A percentile compares a stretch with the other conserved stretches of the same genome.
Conservation (phyloP, 2,113 vertebrate species). For the Lophotis ruficrista region DNA sequence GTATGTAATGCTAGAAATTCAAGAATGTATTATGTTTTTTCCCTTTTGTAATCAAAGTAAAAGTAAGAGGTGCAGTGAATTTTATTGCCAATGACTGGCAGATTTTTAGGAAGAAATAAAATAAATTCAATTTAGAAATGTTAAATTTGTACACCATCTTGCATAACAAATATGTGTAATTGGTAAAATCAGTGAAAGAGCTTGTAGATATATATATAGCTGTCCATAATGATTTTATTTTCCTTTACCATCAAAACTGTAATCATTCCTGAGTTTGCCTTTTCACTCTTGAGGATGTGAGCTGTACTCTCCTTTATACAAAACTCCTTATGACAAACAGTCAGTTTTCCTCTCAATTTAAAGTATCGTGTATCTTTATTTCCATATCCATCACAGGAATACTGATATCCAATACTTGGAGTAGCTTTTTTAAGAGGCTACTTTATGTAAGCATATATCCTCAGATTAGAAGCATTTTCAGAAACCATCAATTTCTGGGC, state of each 20-base stretch:
- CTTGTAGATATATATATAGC: too few relatives aligned
- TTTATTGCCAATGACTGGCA: not conserved
- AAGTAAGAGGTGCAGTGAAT: not conserved
- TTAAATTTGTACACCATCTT: not conserved
- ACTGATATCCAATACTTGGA: not conserved
- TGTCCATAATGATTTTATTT: not conserved
- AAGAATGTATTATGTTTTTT: not conserved
- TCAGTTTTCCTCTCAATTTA: not conserved
- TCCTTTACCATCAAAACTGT: not conserved
- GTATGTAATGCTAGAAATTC: not conserved
- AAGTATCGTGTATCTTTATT: not conserved
- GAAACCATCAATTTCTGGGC: not conserved
- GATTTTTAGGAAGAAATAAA: not conserved
- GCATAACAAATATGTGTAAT: not conserved
- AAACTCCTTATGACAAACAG: not conserved
- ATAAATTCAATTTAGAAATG: not conserved
- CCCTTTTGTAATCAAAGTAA: not conserved
- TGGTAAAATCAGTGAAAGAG: not conserved
- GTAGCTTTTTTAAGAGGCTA: not conserved
- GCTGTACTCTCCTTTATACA: not conserved
- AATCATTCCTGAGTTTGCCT: not conserved
- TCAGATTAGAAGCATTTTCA: not conserved
- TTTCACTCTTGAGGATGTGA: not conserved
- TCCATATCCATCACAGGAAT: not conserved
- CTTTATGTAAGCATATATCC: not conserved